phyloP scores from a whole-genome alignment of 1,140 invertebrate species.

The Heliconius hewitsoni region DNA sequence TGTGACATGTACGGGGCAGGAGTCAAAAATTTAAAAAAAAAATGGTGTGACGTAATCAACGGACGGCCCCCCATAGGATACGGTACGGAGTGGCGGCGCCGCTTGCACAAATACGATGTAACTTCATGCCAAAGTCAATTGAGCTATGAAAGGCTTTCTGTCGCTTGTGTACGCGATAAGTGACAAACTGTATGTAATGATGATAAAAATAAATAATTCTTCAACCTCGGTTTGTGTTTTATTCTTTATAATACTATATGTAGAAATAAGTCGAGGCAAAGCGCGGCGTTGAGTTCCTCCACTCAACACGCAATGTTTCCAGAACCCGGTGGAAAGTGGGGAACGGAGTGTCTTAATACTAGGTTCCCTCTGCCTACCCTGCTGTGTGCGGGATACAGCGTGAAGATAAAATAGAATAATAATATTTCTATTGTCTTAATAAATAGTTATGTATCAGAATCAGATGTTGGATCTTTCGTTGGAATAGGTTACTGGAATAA shows the following conservation, averaged over 20 bases:
- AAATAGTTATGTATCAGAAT: too few species aligned
- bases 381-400: too few species aligned
- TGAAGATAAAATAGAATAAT: too few species aligned
- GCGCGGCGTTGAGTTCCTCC: not conserved
- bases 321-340: not conserved
- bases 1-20: too few species aligned
- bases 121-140: conserved; percentile 81
- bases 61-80: conserved; percentile 31
- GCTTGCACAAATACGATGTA: conserved; percentile 71
- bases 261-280: not conserved
- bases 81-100: conserved; percentile 39
- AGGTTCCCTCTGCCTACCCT: too few species aligned
- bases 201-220: conserved; percentile 77
- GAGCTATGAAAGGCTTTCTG: conserved; percentile 76
- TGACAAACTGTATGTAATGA: conserved; percentile 77
- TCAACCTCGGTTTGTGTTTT: conserved; percentile 59
- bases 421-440: too few species aligned
- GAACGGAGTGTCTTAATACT: not conserved
- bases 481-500: too few species aligned
- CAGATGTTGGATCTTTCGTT: too few species aligned
- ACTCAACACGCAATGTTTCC: not conserved
- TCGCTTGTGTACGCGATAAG: conserved; percentile 78
- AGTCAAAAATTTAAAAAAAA: too few species aligned
- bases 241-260: conserved; percentile 11
- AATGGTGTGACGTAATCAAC: too few species aligned